phyloP scores from a whole-genome alignment of 2,888 invertebrate genomes.

The Coenonympha glycerion region DNA sequence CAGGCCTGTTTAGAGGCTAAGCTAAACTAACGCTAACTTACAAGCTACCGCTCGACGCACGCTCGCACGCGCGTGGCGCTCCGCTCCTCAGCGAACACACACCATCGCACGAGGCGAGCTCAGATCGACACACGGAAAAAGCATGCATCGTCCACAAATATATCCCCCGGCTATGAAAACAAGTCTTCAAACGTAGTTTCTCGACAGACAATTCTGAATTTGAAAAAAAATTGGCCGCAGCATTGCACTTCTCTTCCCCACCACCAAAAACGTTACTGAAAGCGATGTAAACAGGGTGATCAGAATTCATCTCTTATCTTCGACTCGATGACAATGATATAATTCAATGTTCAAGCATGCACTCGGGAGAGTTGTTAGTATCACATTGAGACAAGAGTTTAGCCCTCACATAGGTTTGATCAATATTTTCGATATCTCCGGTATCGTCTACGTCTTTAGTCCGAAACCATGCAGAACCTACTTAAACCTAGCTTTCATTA shows the following conservation, averaged over 20 bases:
- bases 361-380: constrained; percentile 51
- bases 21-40: constrained; percentile 74
- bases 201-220: constrained; percentile 27
- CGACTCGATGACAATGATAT: constrained; percentile 34
- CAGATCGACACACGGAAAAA: constrained; percentile 37
- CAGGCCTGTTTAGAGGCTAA: constrained; percentile 76
- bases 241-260: constrained; percentile 33
- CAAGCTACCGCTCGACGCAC: constrained; percentile 61
- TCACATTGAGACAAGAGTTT: constrained; percentile 46
- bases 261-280: constrained; percentile 45
- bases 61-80: constrained; percentile 50
- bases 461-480: constrained; percentile 63
- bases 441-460: constrained; percentile 32
- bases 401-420: constrained; percentile 28
- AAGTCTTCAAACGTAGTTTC: constrained; percentile 3
- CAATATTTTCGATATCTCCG: constrained; percentile 17
- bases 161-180: constrained; percentile 20
- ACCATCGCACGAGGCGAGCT: constrained; percentile 31
- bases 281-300: constrained; percentile 36
- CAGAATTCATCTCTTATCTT: constrained; percentile 25
- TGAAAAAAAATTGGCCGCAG: constrained; percentile 18
- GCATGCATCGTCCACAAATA: constrained; percentile 46
- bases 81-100: constrained; percentile 34
- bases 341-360: constrained; percentile 52
- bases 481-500: constrained; percentile 59